Evolutionary conservation across 2,113 vertebrate genomes (phyloP).

Genomic region (Chrysochloris asiatica): DNA sequence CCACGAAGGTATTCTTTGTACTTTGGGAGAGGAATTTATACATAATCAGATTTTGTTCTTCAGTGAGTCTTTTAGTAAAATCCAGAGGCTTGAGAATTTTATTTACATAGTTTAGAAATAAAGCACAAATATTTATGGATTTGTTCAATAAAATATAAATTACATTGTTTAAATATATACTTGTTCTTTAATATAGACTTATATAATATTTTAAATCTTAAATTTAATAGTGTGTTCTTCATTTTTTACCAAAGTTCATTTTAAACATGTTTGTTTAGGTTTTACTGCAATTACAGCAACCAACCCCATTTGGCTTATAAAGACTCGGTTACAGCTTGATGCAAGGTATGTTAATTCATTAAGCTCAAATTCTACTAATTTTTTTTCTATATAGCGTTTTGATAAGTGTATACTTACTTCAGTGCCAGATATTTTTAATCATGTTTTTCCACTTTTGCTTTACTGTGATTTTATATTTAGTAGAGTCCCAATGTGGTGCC

Average conservation of each 20-base stretch:
- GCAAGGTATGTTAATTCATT: slow-evolving; percentile 88
- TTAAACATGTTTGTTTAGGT: slow-evolving; percentile 89
- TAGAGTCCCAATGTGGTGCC: too few relatives aligned
- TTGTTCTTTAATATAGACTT: slow-evolving; percentile 68
- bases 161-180: slow-evolving; percentile 64
- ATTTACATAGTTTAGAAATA: slow-evolving; percentile 53
- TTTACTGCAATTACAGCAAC: slow-evolving; percentile 98
- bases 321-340: slow-evolving; percentile 98
- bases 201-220: slow-evolving; percentile 63
- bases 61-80: slow-evolving; percentile 58
- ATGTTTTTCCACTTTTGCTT: background rate
- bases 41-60: slow-evolving; percentile 62
- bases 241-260: slow-evolving; percentile 78
- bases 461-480: background rate
- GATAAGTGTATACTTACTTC: too few relatives aligned
- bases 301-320: slow-evolving; percentile 99
- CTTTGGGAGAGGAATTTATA: slow-evolving; percentile 55
- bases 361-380: background rate
- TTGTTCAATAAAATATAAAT: slow-evolving; percentile 59
- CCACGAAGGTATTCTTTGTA: slow-evolving; percentile 59
- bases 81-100: slow-evolving; percentile 55
- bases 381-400: slow-evolving; percentile 22
- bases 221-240: slow-evolving; percentile 58
- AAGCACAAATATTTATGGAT: slow-evolving; percentile 63
- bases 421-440: background rate